A percentile compares a stretch with the other conserved stretches of the same genome.
phyloP scores from a whole-genome alignment of 2,113 vertebrate species.

The Globicephala melas region DNA sequence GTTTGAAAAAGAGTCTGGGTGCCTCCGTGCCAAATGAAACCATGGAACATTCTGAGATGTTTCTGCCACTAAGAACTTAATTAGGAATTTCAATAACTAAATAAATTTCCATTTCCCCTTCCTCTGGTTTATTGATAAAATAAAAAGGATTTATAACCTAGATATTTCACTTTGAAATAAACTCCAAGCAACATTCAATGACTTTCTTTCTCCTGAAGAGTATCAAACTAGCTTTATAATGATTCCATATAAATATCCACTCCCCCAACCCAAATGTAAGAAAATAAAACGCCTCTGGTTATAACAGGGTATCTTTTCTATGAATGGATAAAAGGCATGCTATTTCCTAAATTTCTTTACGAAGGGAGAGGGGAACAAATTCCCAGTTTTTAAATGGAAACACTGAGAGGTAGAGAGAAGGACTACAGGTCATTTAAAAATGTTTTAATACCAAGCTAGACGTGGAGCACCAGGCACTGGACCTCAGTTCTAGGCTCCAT shows the following conservation, averaged over 20 bases:
- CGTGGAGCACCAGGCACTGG: not conserved
- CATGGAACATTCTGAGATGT: constrained; percentile 51
- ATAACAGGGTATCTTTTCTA: not conserved
- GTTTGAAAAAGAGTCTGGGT: constrained; percentile 46
- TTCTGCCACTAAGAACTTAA: constrained; percentile 57
- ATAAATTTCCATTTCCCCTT: constrained; percentile 42
- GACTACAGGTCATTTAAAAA: not conserved
- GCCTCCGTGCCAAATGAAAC: constrained; percentile 59
- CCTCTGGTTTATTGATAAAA: constrained; percentile 26
- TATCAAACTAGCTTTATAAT: not conserved
- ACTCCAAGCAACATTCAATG: not conserved
- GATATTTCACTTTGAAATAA: not conserved
- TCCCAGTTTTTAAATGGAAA: not conserved
- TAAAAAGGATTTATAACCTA: not conserved
- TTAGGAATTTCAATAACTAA: constrained; percentile 53
- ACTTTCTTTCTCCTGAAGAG: not conserved
- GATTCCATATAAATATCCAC: not conserved
- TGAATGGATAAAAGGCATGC: not conserved
- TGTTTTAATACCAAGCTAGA: not conserved
- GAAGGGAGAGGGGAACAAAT: not conserved
- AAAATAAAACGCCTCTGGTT: not conserved
- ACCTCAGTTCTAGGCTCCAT: not conserved
- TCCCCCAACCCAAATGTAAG: not conserved
- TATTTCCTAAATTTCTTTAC: not conserved
- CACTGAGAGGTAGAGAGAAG: not conserved